Percentiles rank a stretch among this genome's conserved stretches.
Evolutionary conservation across 2,888 invertebrate species (phyloP).

Genomic region (Melieria crassipennis): DNA sequence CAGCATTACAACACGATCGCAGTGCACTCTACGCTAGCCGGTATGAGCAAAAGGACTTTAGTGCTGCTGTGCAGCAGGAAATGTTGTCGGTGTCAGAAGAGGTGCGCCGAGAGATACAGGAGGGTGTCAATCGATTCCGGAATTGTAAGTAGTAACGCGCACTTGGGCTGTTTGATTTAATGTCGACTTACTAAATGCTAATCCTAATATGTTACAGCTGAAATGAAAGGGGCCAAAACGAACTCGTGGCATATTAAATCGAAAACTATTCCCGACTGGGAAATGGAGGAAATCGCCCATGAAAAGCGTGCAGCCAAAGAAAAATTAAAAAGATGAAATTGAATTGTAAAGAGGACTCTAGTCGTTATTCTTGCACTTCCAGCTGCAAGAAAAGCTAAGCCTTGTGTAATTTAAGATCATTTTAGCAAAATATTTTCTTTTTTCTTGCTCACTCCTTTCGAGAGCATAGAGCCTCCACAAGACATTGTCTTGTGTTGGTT

Average conservation of each 20-base stretch:
- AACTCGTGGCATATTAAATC: slow-evolving; percentile 59
- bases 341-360: not conserved
- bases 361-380: too few species aligned
- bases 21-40: slow-evolving; percentile 70
- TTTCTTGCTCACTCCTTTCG: too few species aligned
- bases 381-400: not conserved
- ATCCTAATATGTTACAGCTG: slow-evolving; percentile 43
- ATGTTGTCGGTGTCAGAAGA: slow-evolving; percentile 72
- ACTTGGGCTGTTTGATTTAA: not conserved
- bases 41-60: slow-evolving; percentile 72
- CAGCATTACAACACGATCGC: slow-evolving; percentile 61
- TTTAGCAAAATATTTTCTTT: not conserved
- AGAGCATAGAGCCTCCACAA: too few species aligned
- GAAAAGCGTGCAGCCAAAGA: slow-evolving; percentile 41
- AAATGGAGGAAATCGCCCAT: slow-evolving; percentile 67
- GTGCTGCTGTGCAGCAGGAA: slow-evolving; percentile 70
- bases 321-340: not conserved
- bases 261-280: slow-evolving; percentile 73
- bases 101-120: slow-evolving; percentile 72
- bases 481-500: too few species aligned
- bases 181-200: not conserved
- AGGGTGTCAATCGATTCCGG: slow-evolving; percentile 76
- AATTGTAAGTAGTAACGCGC: slow-evolving; percentile 65
- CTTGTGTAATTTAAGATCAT: not conserved
- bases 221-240: slow-evolving; percentile 48